These are phyloP conservation scores for Noctua comes DNA, from an alignment of 2,888 invertebrate genomes.

Conservation along the genomic window DNA sequence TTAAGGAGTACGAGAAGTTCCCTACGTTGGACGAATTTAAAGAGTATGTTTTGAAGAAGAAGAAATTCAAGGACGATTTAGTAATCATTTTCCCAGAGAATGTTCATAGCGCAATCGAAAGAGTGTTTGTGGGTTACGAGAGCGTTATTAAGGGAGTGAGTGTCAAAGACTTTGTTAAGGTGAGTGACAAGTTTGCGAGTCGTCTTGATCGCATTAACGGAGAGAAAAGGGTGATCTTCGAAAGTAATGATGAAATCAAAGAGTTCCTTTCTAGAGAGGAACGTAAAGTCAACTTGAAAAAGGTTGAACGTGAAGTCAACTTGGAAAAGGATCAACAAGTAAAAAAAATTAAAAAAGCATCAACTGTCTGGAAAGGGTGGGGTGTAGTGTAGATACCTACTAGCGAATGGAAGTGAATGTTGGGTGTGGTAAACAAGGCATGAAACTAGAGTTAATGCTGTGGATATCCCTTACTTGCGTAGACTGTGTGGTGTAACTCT, in stretches of 20 bases:
- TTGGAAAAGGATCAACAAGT: conserved; percentile 14
- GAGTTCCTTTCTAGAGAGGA: conserved; percentile 22
- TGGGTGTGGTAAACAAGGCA: neutral
- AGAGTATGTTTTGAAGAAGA: conserved; percentile 32
- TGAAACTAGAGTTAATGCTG: neutral
- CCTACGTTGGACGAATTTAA: conserved; percentile 28
- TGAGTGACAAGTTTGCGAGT: conserved; percentile 2
- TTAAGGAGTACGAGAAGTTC: conserved; percentile 7
- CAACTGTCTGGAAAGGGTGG: neutral
- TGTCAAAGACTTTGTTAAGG: conserved; percentile 6
- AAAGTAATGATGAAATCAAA: conserved; percentile 8
- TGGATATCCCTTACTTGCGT: neutral
- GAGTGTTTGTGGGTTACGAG: conserved; percentile 6
- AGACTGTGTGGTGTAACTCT: neutral
- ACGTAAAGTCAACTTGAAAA: conserved; percentile 36
- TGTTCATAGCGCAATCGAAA: conserved; percentile 5
- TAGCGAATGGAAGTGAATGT: neutral
- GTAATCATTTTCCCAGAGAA: conserved; percentile 25
- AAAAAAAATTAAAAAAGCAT: neutral
- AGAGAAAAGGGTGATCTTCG: conserved; percentile 31
- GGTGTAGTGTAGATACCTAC: neutral
- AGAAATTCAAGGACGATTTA: conserved; percentile 23
- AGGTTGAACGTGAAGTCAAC: conserved; percentile 30
- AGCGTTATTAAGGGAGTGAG: conserved; percentile 3
- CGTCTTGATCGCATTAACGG: conserved; percentile 16